Percentiles rank a stretch among this genome's conserved stretches.
phyloP scores from a whole-genome alignment of 1,140 invertebrate species.

The Euwallacea similis region DNA sequence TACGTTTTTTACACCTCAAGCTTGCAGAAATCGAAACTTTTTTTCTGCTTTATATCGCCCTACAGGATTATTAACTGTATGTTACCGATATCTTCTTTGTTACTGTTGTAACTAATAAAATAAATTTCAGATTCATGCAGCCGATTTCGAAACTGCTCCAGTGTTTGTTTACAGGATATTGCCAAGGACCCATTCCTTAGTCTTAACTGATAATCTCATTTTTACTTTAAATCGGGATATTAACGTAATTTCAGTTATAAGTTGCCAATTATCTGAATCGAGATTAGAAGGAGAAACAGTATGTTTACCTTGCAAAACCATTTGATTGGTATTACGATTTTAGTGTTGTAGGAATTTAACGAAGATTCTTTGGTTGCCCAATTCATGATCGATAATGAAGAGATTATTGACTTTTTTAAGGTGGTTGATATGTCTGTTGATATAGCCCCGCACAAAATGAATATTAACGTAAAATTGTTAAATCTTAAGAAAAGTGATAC shows the following conservation, averaged over 20 bases:
- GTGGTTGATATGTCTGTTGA: conserved; percentile 51
- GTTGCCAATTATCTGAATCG: conserved; percentile 64
- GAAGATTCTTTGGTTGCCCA: conserved; percentile 57
- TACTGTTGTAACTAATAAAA: conserved; percentile 3
- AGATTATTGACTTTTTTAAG: conserved; percentile 57
- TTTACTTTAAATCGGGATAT: conserved; percentile 59
- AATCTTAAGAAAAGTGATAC: conserved; percentile 55
- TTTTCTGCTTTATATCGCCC: conserved; percentile 58
- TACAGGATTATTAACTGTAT: conserved; percentile 58
- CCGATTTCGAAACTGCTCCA: conserved; percentile 65
- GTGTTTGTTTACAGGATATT: conserved; percentile 72
- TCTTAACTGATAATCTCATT: conserved; percentile 66
- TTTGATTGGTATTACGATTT: background rate
- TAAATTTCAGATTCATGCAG: conserved; percentile 61
- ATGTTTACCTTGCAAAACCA: conserved; percentile 33
- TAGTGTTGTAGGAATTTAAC: conserved; percentile 58
- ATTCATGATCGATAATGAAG: conserved; percentile 60
- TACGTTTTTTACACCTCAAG: conserved; percentile 57
- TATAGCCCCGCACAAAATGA: conserved; percentile 12
- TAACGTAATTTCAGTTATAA: conserved; percentile 60
- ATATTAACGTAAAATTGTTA: conserved; percentile 8
- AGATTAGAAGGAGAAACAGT: conserved; percentile 61
- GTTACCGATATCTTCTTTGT: conserved; percentile 14
- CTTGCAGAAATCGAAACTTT: conserved; percentile 56
- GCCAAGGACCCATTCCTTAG: conserved; percentile 57